phyloP scores from a whole-genome alignment of 2,797 vertebrate species.

The Hemibagrus guttatus region DNA sequence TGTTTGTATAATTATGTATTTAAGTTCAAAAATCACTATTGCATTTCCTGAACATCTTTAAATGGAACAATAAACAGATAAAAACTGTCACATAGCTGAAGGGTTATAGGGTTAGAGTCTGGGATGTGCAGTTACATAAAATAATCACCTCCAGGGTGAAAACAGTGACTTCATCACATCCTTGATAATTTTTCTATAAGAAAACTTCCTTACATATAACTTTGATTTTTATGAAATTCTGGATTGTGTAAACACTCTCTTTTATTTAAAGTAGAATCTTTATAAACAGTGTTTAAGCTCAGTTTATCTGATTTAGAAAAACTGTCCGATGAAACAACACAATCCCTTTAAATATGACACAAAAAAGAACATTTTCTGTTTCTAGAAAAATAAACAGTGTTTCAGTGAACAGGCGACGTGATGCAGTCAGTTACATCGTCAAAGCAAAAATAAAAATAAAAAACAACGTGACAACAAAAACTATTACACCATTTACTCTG shows the following conservation, averaged over 20 bases:
- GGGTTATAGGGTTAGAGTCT: too few species aligned
- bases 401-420: background rate
- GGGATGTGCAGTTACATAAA: background rate
- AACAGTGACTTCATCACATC: background rate
- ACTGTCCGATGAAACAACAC: background rate
- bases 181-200: background rate
- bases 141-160: background rate
- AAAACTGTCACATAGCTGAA: too few species aligned
- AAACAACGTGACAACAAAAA: background rate
- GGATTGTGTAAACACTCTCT: background rate
- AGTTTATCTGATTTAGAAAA: background rate
- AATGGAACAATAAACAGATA: background rate
- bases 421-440: background rate
- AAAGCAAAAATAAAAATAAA: background rate
- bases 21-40: background rate
- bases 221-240: background rate
- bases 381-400: background rate
- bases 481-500: background rate
- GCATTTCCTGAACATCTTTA: background rate
- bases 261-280: background rate
- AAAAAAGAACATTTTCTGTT: background rate
- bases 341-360: background rate
- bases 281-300: background rate
- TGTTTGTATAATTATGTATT: background rate
- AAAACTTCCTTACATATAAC: background rate